Conservation (phyloP, 2,888 invertebrate species). For the Oxyscelio sp. region DNA sequence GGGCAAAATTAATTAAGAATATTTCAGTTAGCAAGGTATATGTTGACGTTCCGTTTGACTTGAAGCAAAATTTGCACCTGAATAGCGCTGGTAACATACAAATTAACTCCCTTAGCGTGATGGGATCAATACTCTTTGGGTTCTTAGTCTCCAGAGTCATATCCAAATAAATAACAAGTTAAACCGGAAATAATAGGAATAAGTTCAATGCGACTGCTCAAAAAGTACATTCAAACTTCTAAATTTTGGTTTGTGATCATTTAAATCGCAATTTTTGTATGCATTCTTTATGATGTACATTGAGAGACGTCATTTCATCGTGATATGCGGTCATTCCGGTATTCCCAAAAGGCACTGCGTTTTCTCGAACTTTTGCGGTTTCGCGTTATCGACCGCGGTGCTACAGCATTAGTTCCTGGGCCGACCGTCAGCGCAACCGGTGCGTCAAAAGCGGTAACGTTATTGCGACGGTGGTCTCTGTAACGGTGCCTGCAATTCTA, state of each 20-base stretch:
- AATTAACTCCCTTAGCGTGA: constrained; percentile 44
- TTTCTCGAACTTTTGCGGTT: constrained; percentile 35
- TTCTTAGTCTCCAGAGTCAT: constrained; percentile 68
- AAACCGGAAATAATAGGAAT: constrained; percentile 29
- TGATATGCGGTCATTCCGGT: constrained; percentile 37
- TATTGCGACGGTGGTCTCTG: constrained; percentile 7
- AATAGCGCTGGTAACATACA: constrained; percentile 23
- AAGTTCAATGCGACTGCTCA: constrained; percentile 57
- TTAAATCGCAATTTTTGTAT: constrained; percentile 33
- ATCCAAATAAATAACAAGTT: constrained; percentile 66
- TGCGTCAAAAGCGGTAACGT: background rate
- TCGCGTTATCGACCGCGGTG: constrained; percentile 35
- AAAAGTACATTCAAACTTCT: constrained; percentile 59
- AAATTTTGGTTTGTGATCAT: constrained; percentile 22
- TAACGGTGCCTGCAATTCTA: constrained; percentile 29
- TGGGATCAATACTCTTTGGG: constrained; percentile 61
- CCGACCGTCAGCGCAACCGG: constrained; percentile 23
- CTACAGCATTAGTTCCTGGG: constrained; percentile 34
- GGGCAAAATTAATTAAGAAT: constrained; percentile 91
- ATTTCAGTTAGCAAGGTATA: constrained; percentile 92
- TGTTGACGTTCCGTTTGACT: constrained; percentile 93
- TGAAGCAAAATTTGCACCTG: constrained; percentile 53
- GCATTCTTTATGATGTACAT: constrained; percentile 49
- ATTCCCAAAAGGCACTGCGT: constrained; percentile 25
- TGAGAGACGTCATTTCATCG: constrained; percentile 44